These are phyloP conservation scores for Fistularia commersonii DNA, from an alignment of 2,797 vertebrate genomes.

Conservation along the genomic window DNA sequence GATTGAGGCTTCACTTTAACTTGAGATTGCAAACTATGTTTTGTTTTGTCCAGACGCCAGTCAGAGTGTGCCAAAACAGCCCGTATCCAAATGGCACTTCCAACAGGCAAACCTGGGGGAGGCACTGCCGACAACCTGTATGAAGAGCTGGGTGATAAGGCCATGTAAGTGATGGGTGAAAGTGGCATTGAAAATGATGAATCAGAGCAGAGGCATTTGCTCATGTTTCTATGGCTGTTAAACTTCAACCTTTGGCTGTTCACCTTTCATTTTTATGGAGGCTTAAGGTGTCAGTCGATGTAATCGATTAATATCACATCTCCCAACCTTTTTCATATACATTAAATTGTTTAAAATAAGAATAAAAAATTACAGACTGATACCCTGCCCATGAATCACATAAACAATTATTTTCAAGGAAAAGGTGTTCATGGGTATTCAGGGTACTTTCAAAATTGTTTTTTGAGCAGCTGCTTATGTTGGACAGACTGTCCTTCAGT, in stretches of 20 bases:
- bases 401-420: no score
- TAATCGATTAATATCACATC: constrained; percentile 1
- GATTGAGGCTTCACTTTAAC: constrained; percentile 7
- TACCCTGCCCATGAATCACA: no score
- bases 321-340: background rate
- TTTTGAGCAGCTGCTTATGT: no score
- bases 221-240: constrained; percentile 24
- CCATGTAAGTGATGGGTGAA: constrained; percentile 86
- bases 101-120: constrained; percentile 85
- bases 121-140: constrained; percentile 87
- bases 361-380: no score
- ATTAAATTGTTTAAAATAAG: no score
- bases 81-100: constrained; percentile 90
- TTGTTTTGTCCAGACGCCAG: constrained; percentile 81
- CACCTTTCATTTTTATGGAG: constrained; percentile 9
- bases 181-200: constrained; percentile 30
- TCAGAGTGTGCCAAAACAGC: constrained; percentile 97
- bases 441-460: no score
- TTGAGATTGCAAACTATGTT: constrained; percentile 17
- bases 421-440: no score
- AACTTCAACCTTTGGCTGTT: constrained; percentile 19
- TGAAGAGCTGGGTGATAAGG: constrained; percentile 92
- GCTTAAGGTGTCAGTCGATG: constrained; percentile 13
- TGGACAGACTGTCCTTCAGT: no score
- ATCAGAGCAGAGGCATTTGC: constrained; percentile 28